Percentiles rank a stretch among this genome's conserved stretches.
phyloP scores from a whole-genome alignment of 2,888 invertebrate genomes.

The Eumacrocentrus americanus region DNA sequence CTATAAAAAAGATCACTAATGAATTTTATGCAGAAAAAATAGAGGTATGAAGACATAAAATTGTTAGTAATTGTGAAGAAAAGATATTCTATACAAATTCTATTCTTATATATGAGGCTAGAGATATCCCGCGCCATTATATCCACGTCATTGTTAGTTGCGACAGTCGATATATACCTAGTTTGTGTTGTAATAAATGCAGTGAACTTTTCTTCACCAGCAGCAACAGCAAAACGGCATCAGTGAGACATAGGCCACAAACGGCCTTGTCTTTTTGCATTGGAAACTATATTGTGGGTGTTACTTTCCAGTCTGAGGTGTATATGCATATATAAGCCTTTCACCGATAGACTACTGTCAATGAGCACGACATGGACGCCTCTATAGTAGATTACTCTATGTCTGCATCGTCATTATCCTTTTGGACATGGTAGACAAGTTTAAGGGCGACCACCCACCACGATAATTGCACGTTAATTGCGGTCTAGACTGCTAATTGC shows the following conservation, averaged over 20 bases:
- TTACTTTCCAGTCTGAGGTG: constrained; percentile 50
- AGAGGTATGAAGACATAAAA: not conserved
- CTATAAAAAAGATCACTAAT: not conserved
- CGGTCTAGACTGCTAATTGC: constrained; percentile 40
- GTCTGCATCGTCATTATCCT: not conserved
- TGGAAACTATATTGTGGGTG: constrained; percentile 47
- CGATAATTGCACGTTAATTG: constrained; percentile 35
- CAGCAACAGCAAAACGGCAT: constrained; percentile 4
- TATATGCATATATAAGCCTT: constrained; percentile 49
- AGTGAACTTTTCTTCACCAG: constrained; percentile 45
- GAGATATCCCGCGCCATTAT: constrained; percentile 6
- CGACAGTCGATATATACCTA: constrained; percentile 46
- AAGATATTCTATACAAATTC: not conserved
- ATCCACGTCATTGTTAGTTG: constrained; percentile 50
- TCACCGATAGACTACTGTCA: constrained; percentile 50
- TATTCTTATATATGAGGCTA: not conserved
- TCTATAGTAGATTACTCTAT: constrained; percentile 15
- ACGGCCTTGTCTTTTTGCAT: constrained; percentile 39
- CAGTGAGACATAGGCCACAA: constrained; percentile 28
- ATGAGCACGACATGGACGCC: constrained; percentile 13
- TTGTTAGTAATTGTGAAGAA: too few species aligned
- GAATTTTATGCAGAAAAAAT: not conserved
- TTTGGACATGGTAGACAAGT: not conserved
- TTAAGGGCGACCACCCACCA: constrained; percentile 30
- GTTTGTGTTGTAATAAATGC: constrained; percentile 51